Evolutionary conservation across 2,888 invertebrate species (phyloP).

Genomic region (Erannis defoliaria): DNA sequence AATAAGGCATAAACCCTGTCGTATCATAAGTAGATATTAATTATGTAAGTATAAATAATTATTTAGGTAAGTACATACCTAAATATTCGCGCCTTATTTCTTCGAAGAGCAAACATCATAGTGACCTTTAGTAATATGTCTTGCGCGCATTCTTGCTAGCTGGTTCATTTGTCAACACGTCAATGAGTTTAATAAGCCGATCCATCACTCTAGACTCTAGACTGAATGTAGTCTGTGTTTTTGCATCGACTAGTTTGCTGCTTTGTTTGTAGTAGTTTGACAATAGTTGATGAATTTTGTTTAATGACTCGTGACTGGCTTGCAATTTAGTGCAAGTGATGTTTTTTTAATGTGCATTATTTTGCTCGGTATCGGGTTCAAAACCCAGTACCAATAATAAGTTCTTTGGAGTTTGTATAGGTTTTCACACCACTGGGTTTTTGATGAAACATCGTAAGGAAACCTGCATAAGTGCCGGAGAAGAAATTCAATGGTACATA

Average conservation of each 20-base stretch:
- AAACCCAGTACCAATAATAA: too few species aligned
- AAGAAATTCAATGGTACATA: too few species aligned
- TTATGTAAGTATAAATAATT: too few species aligned
- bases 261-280: slow-evolving; percentile 10
- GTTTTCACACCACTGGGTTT: too few species aligned
- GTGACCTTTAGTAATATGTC: neutral
- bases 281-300: slow-evolving; percentile 2
- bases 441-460: too few species aligned
- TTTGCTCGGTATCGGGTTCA: neutral
- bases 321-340: neutral
- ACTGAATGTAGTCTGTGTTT: slow-evolving; percentile 10
- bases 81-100: neutral
- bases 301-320: neutral
- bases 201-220: slow-evolving; percentile 24
- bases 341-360: neutral
- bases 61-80: too few species aligned
- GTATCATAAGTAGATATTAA: too few species aligned
- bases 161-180: slow-evolving; percentile 23
- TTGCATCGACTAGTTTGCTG: slow-evolving; percentile 1
- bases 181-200: slow-evolving; percentile 15
- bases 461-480: too few species aligned
- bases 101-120: neutral
- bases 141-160: slow-evolving; percentile 15
- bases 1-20: too few species aligned
- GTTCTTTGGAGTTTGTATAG: too few species aligned